These are phyloP conservation scores for Alcedo atthis DNA, from an alignment of 2,797 vertebrate genomes.

Conservation along the genomic window DNA sequence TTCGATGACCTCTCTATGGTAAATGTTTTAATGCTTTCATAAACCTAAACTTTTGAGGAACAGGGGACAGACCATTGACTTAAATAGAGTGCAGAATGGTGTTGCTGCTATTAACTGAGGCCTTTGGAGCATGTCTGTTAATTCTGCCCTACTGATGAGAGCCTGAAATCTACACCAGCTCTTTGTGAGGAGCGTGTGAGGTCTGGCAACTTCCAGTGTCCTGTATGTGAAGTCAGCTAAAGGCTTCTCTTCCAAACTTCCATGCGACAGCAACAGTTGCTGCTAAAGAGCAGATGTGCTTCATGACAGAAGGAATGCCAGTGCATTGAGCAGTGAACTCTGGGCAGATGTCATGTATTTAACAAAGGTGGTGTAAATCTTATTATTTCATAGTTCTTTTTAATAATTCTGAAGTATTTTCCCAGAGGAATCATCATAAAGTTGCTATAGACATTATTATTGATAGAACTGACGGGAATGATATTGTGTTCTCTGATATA, in stretches of 20 bases:
- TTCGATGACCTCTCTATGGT: background rate
- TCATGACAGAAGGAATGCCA: background rate
- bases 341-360: background rate
- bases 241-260: background rate
- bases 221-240: background rate
- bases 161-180: background rate
- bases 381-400: background rate
- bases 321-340: background rate
- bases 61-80: background rate
- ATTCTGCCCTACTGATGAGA: background rate
- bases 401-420: constrained; percentile 7
- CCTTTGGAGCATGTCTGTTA: background rate
- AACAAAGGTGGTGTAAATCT: background rate
- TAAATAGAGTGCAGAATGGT: background rate
- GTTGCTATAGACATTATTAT: background rate
- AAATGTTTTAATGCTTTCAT: background rate
- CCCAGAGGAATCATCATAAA: background rate
- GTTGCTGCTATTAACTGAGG: background rate
- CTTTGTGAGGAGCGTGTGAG: background rate
- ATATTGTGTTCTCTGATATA: background rate
- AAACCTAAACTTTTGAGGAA: background rate
- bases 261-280: background rate
- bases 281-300: background rate
- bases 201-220: background rate
- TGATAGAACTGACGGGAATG: background rate